A percentile compares a stretch with the other conserved stretches of the same genome.
Conservation (phyloP, 2,113 vertebrate species). For the Corvus hawaiiensis region DNA sequence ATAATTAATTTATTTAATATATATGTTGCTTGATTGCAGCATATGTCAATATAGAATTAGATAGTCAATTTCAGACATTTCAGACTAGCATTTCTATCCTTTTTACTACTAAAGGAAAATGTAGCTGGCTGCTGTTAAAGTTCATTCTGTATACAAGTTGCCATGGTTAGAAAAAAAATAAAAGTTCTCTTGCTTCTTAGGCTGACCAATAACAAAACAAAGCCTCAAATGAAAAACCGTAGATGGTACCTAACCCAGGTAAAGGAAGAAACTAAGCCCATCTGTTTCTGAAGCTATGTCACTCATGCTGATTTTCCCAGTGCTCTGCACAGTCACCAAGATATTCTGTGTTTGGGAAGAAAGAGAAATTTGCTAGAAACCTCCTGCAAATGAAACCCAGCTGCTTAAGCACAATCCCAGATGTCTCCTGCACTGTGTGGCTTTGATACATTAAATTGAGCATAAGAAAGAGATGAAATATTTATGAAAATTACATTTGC, state of each 20-base stretch:
- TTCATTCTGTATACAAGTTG: not conserved
- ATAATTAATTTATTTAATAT: not conserved
- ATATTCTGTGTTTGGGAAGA: slow-evolving; percentile 58
- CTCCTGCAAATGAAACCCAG: slow-evolving; percentile 74
- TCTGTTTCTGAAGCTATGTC: slow-evolving; percentile 32
- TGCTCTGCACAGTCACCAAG: slow-evolving; percentile 37
- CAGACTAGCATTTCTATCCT: not conserved
- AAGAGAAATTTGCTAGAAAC: slow-evolving; percentile 24
- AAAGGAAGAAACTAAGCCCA: not conserved
- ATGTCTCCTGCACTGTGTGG: slow-evolving; percentile 62
- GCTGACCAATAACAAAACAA: not conserved
- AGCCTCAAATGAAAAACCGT: not conserved
- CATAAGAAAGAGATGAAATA: slow-evolving; percentile 74
- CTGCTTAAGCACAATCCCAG: slow-evolving; percentile 73
- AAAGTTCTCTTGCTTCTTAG: not conserved
- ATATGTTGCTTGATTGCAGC: not conserved
- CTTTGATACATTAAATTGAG: slow-evolving; percentile 74
- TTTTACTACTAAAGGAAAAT: not conserved
- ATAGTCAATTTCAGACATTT: not conserved
- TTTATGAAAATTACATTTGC: slow-evolving; percentile 75
- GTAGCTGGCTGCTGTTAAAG: not conserved
- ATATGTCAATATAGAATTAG: not conserved
- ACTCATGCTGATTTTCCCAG: slow-evolving; percentile 2
- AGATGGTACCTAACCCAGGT: not conserved
- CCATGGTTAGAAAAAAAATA: rapidly evolving